These are phyloP conservation scores for Hipposideros armiger DNA, from an alignment of 2,113 vertebrate species.

Conservation along the genomic window DNA sequence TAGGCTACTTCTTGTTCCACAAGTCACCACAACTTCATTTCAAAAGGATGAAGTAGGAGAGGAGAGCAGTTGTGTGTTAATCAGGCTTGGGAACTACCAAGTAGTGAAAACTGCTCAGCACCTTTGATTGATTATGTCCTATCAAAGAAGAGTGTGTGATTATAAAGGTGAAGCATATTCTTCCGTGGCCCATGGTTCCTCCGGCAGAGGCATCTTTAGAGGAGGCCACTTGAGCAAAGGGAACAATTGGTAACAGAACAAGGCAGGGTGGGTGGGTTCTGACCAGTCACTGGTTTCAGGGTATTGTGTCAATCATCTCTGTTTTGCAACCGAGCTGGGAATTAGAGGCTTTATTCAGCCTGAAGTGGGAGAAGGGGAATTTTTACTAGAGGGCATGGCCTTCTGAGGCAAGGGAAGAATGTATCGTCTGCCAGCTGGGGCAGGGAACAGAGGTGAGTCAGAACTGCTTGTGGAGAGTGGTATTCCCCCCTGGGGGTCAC, in stretches of 20 bases:
- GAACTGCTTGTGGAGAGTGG: slow-evolving; percentile 12
- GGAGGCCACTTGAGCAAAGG: neutral
- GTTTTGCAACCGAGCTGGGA: slow-evolving; percentile 57
- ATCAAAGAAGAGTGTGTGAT: neutral
- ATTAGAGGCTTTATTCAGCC: slow-evolving; percentile 31
- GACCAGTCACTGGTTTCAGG: neutral
- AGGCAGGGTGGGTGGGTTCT: neutral
- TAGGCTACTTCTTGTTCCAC: neutral
- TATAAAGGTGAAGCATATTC: neutral
- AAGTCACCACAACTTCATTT: neutral
- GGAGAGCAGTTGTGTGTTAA: neutral
- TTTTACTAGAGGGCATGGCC: slow-evolving; percentile 71
- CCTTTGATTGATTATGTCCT: neutral
- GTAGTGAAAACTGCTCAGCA: neutral
- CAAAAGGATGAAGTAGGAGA: slow-evolving; percentile 24
- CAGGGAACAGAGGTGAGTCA: slow-evolving; percentile 55
- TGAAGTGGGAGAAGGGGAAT: slow-evolving; percentile 47
- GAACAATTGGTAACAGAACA: neutral
- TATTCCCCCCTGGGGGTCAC: neutral
- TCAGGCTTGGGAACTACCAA: neutral
- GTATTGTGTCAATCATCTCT: slow-evolving; percentile 16
- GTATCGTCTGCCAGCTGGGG: slow-evolving; percentile 55
- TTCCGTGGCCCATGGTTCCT: neutral
- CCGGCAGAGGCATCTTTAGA: neutral
- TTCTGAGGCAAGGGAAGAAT: slow-evolving; percentile 58